Conservation (phyloP, 2,797 vertebrate species). For the Agapornis canus region DNA sequence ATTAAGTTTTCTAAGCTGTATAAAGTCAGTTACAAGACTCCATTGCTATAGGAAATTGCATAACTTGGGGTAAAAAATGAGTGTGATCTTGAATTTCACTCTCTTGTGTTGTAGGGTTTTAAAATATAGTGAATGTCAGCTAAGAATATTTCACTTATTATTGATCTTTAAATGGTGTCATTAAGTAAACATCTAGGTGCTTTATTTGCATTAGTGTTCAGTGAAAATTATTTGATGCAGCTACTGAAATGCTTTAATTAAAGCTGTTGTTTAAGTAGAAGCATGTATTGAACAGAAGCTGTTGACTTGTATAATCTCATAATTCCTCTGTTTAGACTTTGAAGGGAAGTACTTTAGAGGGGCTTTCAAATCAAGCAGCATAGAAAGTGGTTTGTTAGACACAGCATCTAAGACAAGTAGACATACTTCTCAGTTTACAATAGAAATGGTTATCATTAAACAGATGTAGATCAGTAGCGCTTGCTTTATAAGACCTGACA, state of each 20-base stretch:
- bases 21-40: neutral
- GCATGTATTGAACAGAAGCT: neutral
- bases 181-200: neutral
- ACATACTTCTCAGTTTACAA: neutral
- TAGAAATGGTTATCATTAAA: neutral
- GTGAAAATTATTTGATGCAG: neutral
- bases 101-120: neutral
- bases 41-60: neutral
- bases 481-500: neutral
- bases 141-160: neutral
- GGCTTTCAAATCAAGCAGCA: neutral
- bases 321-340: neutral
- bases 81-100: neutral
- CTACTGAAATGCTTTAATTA: neutral
- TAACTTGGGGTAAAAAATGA: neutral
- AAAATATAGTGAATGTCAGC: neutral
- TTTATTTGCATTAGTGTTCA: neutral
- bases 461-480: rapidly evolving
- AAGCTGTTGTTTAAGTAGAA: neutral
- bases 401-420: neutral
- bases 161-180: neutral
- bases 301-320: neutral
- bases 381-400: neutral
- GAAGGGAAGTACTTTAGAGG: neutral
- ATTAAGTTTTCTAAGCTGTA: neutral